phyloP scores from a whole-genome alignment of 2,797 vertebrate species.

The Sorex maritimensis region DNA sequence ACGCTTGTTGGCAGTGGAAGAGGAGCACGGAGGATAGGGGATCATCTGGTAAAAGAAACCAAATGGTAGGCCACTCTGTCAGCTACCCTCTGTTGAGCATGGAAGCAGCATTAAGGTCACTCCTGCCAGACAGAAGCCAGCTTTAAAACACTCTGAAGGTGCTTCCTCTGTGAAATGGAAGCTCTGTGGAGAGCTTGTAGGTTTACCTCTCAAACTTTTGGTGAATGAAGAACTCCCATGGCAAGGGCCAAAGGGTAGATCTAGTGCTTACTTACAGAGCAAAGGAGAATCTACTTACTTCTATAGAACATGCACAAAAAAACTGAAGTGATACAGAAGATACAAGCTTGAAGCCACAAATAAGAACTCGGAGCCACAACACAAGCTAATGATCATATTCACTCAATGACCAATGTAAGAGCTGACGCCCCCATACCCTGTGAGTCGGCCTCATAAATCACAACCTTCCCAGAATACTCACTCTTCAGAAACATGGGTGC shows the following conservation, averaged over 20 bases:
- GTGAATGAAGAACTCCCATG: not conserved
- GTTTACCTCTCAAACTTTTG: not conserved
- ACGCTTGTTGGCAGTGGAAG: not conserved
- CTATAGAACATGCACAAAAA: too few species aligned
- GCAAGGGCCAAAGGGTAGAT: not conserved
- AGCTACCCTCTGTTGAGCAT: not conserved
- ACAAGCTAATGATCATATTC: not conserved
- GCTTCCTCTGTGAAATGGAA: not conserved
- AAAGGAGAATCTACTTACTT: too few species aligned
- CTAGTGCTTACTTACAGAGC: too few species aligned
- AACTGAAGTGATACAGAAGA: too few species aligned
- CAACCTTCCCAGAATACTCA: not conserved
- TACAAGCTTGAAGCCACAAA: too few species aligned
- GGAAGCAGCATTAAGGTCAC: not conserved
- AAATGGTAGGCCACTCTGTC: too few species aligned
- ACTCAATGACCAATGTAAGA: not conserved
- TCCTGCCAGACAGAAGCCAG: not conserved
- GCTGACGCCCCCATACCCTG: accelerated
- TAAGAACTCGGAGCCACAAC: not conserved
- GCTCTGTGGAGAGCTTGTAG: not conserved
- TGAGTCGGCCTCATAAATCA: not conserved
- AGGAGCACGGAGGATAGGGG: not conserved
- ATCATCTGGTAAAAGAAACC: not conserved
- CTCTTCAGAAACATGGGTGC: not conserved
- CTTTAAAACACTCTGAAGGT: not conserved